Percentiles rank a stretch among this genome's conserved stretches.
These are phyloP conservation scores for Calcarius lapponicus DNA, from an alignment of 2,797 vertebrate genomes.

Conservation along the genomic window DNA sequence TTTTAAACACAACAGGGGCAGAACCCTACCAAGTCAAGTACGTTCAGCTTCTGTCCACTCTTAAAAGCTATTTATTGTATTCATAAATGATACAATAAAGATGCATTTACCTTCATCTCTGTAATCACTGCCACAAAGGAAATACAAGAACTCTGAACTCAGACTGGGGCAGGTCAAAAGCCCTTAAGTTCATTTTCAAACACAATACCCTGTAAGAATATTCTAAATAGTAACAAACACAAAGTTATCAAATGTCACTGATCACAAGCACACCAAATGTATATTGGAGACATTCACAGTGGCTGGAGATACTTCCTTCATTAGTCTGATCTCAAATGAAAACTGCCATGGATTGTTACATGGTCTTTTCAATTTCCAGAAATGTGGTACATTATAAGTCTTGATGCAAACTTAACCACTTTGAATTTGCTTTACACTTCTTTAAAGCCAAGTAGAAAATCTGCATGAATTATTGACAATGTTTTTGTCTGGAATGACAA, in stretches of 20 bases:
- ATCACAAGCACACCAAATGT: not conserved
- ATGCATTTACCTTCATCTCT: not conserved
- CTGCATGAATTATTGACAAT: not conserved
- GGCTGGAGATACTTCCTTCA: not conserved
- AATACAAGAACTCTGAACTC: not conserved
- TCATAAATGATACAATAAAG: not conserved
- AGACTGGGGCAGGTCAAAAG: not conserved
- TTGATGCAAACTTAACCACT: not conserved
- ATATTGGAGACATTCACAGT: not conserved
- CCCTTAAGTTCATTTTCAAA: not conserved
- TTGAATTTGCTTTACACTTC: not conserved
- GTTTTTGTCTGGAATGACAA: not conserved
- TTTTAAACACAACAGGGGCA: not conserved
- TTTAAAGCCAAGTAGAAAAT: conserved; percentile 5
- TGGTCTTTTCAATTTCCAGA: not conserved
- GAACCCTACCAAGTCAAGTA: not conserved
- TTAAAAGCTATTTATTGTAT: not conserved
- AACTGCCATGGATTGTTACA: not conserved
- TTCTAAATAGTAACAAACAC: not conserved
- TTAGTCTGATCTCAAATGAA: not conserved
- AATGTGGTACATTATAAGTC: not conserved
- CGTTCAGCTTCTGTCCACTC: not conserved
- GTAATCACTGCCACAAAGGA: not conserved
- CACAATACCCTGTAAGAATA: not conserved
- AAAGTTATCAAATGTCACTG: not conserved